These are phyloP conservation scores for Mythimna lalbum DNA, from an alignment of 2,888 invertebrate species.

Conservation along the genomic window DNA sequence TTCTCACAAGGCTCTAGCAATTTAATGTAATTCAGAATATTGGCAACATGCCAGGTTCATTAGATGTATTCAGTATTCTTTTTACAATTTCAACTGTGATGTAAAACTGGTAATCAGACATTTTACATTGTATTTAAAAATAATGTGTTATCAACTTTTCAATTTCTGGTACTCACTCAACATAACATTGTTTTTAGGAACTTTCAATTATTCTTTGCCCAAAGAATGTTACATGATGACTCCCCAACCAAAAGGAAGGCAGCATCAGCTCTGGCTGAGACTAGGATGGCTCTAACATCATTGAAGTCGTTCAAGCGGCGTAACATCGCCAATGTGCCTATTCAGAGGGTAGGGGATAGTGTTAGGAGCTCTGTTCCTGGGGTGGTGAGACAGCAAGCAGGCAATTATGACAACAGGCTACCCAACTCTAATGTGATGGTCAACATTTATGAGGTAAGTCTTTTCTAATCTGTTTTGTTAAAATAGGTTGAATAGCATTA, in stretches of 20 bases:
- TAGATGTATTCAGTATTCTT: slow-evolving; percentile 31
- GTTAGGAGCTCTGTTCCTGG: slow-evolving; percentile 89
- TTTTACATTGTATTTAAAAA: slow-evolving; percentile 6
- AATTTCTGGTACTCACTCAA: slow-evolving; percentile 3
- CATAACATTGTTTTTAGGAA: slow-evolving; percentile 88
- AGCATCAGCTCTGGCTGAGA: slow-evolving; percentile 92
- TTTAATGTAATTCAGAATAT: slow-evolving; percentile 32
- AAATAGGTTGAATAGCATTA: neutral
- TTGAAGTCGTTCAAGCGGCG: slow-evolving; percentile 92
- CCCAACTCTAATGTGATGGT: slow-evolving; percentile 89
- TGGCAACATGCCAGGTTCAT: slow-evolving; percentile 47
- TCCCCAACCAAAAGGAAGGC: slow-evolving; percentile 90
- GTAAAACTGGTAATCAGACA: neutral
- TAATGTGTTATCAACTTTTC: neutral
- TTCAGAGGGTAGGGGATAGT: slow-evolving; percentile 90
- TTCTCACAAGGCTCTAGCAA: slow-evolving; percentile 29
- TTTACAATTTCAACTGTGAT: slow-evolving; percentile 33
- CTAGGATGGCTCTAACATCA: slow-evolving; percentile 94
- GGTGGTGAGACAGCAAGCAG: slow-evolving; percentile 86
- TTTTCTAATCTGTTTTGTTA: neutral
- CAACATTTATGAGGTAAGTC: slow-evolving; percentile 90
- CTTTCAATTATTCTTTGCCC: slow-evolving; percentile 93
- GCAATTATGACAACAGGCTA: slow-evolving; percentile 78
- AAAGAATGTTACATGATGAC: slow-evolving; percentile 92
- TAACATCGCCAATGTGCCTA: slow-evolving; percentile 86